Evolutionary conservation across 2,888 invertebrate genomes (phyloP).

Genomic region (Polymixis lichenea): DNA sequence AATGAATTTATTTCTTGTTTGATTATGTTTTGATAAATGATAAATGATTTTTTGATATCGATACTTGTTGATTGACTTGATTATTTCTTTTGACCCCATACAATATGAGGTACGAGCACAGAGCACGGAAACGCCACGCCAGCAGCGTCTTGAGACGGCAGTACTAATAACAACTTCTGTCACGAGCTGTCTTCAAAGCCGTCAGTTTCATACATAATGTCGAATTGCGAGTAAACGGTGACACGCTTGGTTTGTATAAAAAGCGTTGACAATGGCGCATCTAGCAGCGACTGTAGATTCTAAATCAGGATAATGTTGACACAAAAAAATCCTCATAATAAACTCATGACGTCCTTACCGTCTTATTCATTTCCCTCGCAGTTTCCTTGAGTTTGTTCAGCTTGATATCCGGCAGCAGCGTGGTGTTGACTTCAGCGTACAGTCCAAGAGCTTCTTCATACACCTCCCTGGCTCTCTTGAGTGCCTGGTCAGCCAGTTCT

Average conservation of each 20-base stretch:
- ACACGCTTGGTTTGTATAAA: background rate
- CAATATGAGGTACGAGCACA: too few relatives aligned
- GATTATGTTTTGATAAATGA: too few relatives aligned
- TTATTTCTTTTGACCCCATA: too few relatives aligned
- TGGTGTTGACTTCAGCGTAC: slow-evolving; percentile 94
- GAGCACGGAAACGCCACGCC: too few relatives aligned
- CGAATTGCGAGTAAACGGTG: background rate
- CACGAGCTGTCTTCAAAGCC: too few relatives aligned
- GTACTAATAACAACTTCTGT: background rate
- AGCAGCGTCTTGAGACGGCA: too few relatives aligned
- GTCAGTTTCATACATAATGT: too few relatives aligned
- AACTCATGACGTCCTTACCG: slow-evolving; percentile 85
- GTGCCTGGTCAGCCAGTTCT: slow-evolving; percentile 93
- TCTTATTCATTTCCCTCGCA: slow-evolving; percentile 92
- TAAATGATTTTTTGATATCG: too few relatives aligned
- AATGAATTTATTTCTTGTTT: too few relatives aligned
- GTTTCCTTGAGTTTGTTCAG: slow-evolving; percentile 92
- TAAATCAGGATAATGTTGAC: background rate
- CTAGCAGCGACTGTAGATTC: background rate
- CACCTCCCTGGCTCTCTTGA: slow-evolving; percentile 93
- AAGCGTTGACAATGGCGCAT: background rate
- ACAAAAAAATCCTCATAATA: background rate
- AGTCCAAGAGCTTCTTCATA: slow-evolving; percentile 95
- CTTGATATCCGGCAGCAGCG: slow-evolving; percentile 95
- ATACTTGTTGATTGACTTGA: too few relatives aligned